Percentiles rank a stretch among this genome's conserved stretches.
Evolutionary conservation across 2,888 invertebrate species (phyloP).

Genomic region (Apamea monoglypha): DNA sequence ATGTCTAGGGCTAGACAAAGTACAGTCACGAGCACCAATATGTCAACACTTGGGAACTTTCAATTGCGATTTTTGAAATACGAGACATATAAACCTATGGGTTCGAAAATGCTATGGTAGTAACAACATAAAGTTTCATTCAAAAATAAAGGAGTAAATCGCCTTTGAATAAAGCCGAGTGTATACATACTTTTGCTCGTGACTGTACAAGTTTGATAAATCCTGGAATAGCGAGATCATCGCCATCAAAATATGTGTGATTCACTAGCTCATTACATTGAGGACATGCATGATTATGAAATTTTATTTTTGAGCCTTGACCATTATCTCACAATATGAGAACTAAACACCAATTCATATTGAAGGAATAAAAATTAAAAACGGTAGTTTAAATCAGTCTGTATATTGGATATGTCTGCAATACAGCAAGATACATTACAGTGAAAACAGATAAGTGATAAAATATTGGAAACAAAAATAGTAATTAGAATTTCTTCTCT

Average conservation of each 20-base stretch:
- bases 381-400: slow-evolving; percentile 88
- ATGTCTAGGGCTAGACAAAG: not conserved
- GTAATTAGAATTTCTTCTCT: slow-evolving; percentile 90
- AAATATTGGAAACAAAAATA: slow-evolving; percentile 90
- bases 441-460: slow-evolving; percentile 90
- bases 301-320: too few species aligned
- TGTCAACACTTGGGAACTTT: too few species aligned
- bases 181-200: too few species aligned
- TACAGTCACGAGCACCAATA: too few species aligned
- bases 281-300: not conserved
- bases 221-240: not conserved
- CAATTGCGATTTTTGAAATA: too few species aligned
- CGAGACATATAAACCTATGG: too few species aligned
- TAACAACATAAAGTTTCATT: too few species aligned
- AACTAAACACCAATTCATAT: not conserved
- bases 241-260: not conserved
- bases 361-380: slow-evolving; percentile 74
- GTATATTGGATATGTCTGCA: slow-evolving; percentile 91
- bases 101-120: too few species aligned
- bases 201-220: too few species aligned
- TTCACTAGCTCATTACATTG: not conserved
- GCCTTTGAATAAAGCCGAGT: too few species aligned
- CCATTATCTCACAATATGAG: too few species aligned
- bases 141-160: too few species aligned
- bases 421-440: slow-evolving; percentile 91